Evolutionary conservation across 2,797 vertebrate species (phyloP).

Genomic region (Gymnothorax reevesii): DNA sequence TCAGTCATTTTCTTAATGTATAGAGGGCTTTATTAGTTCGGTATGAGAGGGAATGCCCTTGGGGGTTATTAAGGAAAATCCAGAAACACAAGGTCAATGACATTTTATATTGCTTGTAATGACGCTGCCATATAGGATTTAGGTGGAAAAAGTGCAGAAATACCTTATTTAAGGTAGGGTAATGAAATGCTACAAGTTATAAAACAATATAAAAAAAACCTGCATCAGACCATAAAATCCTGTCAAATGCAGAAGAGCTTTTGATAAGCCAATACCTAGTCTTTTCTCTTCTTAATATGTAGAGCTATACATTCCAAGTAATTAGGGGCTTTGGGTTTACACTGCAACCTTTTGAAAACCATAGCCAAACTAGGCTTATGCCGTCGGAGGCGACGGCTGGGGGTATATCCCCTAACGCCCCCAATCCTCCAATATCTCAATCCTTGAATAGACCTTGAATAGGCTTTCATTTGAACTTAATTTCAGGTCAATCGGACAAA

Average conservation of each 20-base stretch:
- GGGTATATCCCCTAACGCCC: no score
- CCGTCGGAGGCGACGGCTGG: no score
- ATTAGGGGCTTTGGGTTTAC: not conserved
- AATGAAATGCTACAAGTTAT: not conserved
- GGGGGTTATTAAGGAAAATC: constrained; percentile 20
- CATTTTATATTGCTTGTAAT: not conserved
- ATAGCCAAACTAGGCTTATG: not conserved
- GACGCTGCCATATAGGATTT: not conserved
- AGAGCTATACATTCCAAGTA: not conserved
- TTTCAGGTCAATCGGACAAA: no score
- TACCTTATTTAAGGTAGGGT: not conserved
- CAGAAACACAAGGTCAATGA: constrained; percentile 4
- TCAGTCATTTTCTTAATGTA: not conserved
- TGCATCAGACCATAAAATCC: not conserved
- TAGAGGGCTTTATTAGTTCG: constrained; percentile 1
- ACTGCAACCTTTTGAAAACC: not conserved
- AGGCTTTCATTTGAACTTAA: no score
- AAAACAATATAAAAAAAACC: not conserved
- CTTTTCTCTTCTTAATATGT: not conserved
- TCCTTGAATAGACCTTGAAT: no score
- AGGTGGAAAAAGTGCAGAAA: not conserved
- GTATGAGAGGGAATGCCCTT: constrained; percentile 6
- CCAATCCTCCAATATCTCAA: no score
- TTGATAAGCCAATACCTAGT: not conserved
- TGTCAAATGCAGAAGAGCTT: not conserved